Conservation (phyloP, 92 coral and sea anemone species). For the Porites evermanni region DNA sequence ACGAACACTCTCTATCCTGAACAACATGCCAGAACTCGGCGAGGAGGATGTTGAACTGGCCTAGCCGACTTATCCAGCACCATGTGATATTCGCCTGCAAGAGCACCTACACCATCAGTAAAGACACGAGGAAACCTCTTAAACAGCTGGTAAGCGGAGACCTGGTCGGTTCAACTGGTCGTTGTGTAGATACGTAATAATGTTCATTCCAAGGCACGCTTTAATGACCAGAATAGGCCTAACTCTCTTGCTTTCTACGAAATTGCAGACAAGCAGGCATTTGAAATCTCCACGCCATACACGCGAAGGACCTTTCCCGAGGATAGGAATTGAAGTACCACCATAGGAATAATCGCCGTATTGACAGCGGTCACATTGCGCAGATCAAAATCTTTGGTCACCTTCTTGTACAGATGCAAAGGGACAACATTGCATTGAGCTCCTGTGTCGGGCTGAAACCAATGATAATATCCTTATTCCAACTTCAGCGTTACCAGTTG, state of each 20-base stretch:
- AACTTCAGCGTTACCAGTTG: no score
- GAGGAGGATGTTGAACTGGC: neutral
- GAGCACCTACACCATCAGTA: constrained; percentile 31
- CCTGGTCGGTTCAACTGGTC: constrained; percentile 21
- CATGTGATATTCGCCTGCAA: constrained; percentile 45
- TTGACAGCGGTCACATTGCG: neutral
- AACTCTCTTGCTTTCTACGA: constrained; percentile 22
- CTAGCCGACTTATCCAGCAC: constrained; percentile 21
- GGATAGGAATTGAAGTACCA: no score
- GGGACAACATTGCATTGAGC: no score
- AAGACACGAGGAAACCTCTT: constrained; percentile 23
- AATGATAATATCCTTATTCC: no score
- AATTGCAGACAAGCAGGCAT: constrained; percentile 32
- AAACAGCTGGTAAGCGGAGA: constrained; percentile 17
- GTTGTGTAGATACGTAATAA: constrained; percentile 42
- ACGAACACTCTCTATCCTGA: no score
- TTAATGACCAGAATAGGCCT: constrained; percentile 41
- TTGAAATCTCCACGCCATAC: no score
- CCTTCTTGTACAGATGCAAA: no score
- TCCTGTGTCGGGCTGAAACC: no score
- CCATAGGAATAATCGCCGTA: constrained; percentile 7
- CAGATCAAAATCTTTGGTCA: no score
- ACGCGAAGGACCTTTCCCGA: no score
- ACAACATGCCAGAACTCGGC: neutral
- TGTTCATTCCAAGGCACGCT: constrained; percentile 46